These are phyloP conservation scores for Crypturellus tataupa DNA, from an alignment of 2,797 vertebrate genomes.

Conservation along the genomic window DNA sequence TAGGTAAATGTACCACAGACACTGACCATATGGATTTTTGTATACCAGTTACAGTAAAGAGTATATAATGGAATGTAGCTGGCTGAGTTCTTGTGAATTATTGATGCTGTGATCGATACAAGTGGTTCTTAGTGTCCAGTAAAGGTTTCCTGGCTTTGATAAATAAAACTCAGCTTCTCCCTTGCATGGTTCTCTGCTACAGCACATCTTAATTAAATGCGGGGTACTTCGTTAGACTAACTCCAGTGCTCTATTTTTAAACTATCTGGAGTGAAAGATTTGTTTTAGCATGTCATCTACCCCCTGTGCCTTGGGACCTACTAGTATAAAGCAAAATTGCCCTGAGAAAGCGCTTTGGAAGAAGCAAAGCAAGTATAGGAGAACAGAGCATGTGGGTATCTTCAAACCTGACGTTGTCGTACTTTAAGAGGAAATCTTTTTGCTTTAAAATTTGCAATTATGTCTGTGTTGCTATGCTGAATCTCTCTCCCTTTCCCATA, in stretches of 20 bases:
- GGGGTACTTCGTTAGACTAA: not conserved
- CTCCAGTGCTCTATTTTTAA: not conserved
- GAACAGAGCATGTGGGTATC: rapidly evolving
- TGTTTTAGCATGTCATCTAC: not conserved
- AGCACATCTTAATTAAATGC: conserved; percentile 29
- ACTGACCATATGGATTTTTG: not conserved
- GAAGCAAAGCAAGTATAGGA: not conserved
- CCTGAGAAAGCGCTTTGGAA: not conserved
- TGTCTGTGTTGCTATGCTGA: too few relatives aligned
- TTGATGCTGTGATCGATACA: conserved; percentile 17
- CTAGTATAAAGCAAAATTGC: not conserved
- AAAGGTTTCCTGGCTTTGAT: conserved; percentile 37
- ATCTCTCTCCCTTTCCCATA: not conserved
- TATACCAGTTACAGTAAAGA: not conserved
- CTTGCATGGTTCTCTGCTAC: not conserved
- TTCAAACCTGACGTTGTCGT: not conserved
- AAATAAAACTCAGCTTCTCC: not conserved
- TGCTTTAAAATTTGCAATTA: not conserved
- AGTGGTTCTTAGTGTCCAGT: not conserved
- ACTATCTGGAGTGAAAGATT: not conserved
- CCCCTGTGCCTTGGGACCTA: not conserved
- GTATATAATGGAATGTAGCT: not conserved
- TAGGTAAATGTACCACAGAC: not conserved
- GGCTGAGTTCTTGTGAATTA: conserved; percentile 48
- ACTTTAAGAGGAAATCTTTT: not conserved